Base-by-base conservation (phyloP, 2,113 vertebrate genomes). In the Dolichallabes microphthalmus region DNA sequence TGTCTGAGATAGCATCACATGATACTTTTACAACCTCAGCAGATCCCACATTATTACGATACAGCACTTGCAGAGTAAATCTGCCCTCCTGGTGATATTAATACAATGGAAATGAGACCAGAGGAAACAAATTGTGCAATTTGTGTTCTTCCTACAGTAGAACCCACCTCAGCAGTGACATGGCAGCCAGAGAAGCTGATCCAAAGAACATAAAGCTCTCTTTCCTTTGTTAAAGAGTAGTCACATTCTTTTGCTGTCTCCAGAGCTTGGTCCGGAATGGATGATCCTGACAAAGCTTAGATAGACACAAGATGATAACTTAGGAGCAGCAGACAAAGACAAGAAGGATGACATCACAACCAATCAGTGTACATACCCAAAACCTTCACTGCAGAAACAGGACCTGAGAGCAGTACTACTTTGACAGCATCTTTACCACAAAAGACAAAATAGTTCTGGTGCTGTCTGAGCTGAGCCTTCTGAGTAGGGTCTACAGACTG, bases 151-250 rank as follows among this genome's bases (percentile, higher is more conserved):
- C n/a, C n/a, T 4, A 3, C n/a, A n/a, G n/a, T 15, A 63, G 14
- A 14, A 22, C 88, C n/a, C 81, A 92, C 94, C 81, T 88, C 13
- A 60, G 76, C 84, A 22, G 55, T 89, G 14, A 93, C 90, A 78
- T 89, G 64, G 73, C 94, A 95, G 2, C 91, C 91, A 39, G 50
- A 82, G 50, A 92, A 94, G 6, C 87, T 76, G 19, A 94, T 82
- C n/a, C 35, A 86, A 30, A 94, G 50, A 7, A 80, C 80, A n/a
- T 88, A 90, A 0, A 64, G 7, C 0, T 61, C 0, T 1, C 71
- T 15, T 30, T 61, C 78, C 1, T 0, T 14, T 32, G 85, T 81
- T 58, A 93, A 25, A 15, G 58, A 53, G 80, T 92, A 93, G 0
- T 88, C 91, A 87, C 94, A 94, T 25, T 35, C 52, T 1, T 45